phyloP scores from a whole-genome alignment of 2,888 invertebrate species.

The Folsomia manolachei region DNA sequence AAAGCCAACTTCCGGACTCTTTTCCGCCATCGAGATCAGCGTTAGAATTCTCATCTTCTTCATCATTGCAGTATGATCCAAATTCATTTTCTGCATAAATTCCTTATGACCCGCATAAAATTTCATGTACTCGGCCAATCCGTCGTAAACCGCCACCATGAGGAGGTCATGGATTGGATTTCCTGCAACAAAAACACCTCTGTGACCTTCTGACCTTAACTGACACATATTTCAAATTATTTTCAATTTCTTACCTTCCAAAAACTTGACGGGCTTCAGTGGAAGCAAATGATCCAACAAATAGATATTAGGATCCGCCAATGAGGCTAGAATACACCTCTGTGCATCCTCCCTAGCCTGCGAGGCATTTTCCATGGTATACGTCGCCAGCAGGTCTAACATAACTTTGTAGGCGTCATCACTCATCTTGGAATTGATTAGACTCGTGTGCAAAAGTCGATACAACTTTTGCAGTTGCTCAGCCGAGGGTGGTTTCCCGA shows the following conservation, averaged over 20 bases:
- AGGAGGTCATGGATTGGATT: conserved; percentile 91
- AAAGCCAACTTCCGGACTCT: conserved; percentile 87
- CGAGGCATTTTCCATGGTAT: conserved; percentile 94
- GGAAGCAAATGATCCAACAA: conserved; percentile 89
- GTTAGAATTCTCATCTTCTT: conserved; percentile 95
- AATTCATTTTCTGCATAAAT: conserved; percentile 55
- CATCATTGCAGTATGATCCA: conserved; percentile 90
- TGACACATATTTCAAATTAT: background rate
- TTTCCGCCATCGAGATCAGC: conserved; percentile 96
- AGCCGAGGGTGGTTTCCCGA: conserved; percentile 74
- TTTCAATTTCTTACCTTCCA: conserved; percentile 60
- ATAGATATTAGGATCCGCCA: conserved; percentile 93
- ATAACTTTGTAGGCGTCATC: conserved; percentile 64
- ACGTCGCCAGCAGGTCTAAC: conserved; percentile 93
- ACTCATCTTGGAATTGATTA: conserved; percentile 77
- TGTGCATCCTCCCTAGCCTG: conserved; percentile 96
- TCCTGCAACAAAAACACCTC: too few species aligned
- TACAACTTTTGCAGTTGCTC: conserved; percentile 90
- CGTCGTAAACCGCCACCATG: conserved; percentile 91
- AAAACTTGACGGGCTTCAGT: conserved; percentile 88
- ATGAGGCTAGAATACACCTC: conserved; percentile 89
- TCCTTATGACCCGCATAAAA: conserved; percentile 92
- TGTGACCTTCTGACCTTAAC: background rate
- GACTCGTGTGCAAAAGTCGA: conserved; percentile 80
- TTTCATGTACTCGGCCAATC: conserved; percentile 82